These are phyloP conservation scores for Digitonthophagus gazella DNA, from an alignment of 2,888 invertebrate genomes.

Conservation along the genomic window DNA sequence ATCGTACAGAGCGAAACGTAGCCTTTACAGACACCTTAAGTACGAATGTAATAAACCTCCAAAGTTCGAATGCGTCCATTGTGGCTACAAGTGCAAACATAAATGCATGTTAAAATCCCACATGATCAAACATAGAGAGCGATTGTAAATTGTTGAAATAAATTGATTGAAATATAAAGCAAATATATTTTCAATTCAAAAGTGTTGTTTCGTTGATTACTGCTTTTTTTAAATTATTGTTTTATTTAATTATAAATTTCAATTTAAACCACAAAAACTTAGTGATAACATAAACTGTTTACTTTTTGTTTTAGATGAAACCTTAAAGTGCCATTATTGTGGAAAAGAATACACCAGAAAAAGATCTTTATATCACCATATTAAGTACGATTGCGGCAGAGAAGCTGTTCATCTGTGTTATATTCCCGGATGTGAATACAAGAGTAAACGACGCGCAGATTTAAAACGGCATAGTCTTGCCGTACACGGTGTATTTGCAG, in stretches of 20 bases:
- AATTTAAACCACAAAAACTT: too few relatives aligned
- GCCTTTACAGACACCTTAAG: neutral
- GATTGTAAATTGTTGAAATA: too few relatives aligned
- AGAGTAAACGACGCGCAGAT: constrained; percentile 14
- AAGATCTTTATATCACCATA: constrained; percentile 38
- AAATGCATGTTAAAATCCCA: neutral
- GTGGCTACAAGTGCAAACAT: neutral
- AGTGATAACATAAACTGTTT: too few relatives aligned
- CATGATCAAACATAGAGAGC: neutral
- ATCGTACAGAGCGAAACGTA: neutral
- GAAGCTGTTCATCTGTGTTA: constrained; percentile 18
- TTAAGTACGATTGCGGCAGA: constrained; percentile 20
- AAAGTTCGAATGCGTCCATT: neutral
- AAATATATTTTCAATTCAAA: too few relatives aligned
- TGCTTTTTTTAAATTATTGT: too few relatives aligned
- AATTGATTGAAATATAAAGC: neutral
- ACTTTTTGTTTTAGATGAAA: constrained; percentile 13
- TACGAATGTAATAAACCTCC: neutral
- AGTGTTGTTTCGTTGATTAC: too few relatives aligned
- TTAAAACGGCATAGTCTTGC: constrained; percentile 15
- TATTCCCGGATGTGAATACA: constrained; percentile 12
- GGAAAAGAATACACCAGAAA: constrained; percentile 21
- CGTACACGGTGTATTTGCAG: too few relatives aligned
- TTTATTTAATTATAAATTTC: too few relatives aligned
- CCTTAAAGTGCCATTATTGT: constrained; percentile 18